These are phyloP conservation scores for Allolobophora icterica DNA, from an alignment of 2,888 invertebrate species.

Conservation along the genomic window DNA sequence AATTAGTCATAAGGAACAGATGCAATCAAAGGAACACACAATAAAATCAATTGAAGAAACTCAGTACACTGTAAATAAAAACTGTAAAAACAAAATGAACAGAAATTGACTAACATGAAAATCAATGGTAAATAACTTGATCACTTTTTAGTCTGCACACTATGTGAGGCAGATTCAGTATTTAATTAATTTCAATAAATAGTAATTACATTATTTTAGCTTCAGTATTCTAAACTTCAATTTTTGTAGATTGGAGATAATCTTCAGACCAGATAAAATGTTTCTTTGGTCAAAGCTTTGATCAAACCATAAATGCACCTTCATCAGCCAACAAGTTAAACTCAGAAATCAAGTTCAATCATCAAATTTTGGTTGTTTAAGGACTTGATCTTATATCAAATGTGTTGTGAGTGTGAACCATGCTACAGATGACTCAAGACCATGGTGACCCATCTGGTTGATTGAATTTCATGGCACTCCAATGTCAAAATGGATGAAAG, in stretches of 20 bases:
- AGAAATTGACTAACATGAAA: background rate
- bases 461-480: background rate
- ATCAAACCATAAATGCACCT: background rate
- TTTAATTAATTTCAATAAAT: background rate
- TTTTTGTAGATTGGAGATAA: background rate
- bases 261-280: background rate
- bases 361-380: background rate
- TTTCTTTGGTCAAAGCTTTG: background rate
- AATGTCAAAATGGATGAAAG: background rate
- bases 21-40: background rate
- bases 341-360: background rate
- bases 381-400: background rate
- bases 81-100: background rate
- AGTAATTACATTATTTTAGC: background rate
- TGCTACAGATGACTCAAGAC: background rate
- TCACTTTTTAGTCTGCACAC: background rate
- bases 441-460: too few species aligned
- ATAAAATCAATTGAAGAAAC: background rate
- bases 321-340: background rate
- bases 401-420: background rate
- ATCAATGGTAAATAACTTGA: background rate
- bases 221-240: background rate
- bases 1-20: background rate
- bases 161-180: slow-evolving; percentile 1
- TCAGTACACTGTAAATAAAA: background rate